A percentile compares a stretch with the other conserved stretches of the same genome.
Conservation (phyloP, 2,888 invertebrate species). For the Pheosia gnoma region DNA sequence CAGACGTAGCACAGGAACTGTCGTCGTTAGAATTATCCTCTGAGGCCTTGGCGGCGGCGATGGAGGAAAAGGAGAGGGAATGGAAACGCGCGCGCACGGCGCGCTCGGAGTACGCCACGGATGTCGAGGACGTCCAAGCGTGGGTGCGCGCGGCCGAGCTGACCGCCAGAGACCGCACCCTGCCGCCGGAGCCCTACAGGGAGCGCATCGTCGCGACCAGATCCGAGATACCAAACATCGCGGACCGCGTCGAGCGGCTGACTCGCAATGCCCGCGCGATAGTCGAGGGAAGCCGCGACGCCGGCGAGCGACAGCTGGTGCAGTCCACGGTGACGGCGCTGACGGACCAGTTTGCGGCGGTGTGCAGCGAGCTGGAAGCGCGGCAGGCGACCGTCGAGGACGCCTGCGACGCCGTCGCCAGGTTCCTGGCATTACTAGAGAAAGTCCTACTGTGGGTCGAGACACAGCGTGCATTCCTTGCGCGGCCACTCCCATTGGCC, state of each 20-base stretch:
- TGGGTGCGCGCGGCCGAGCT: slow-evolving; percentile 94
- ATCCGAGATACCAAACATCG: slow-evolving; percentile 87
- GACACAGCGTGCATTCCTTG: slow-evolving; percentile 91
- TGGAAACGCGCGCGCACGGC: slow-evolving; percentile 93
- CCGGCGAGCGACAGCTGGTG: slow-evolving; percentile 89
- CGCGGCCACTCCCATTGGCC: slow-evolving; percentile 90
- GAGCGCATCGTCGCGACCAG: slow-evolving; percentile 91
- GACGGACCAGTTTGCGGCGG: slow-evolving; percentile 90
- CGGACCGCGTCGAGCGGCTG: slow-evolving; percentile 90
- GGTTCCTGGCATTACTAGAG: slow-evolving; percentile 92
- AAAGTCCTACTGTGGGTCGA: slow-evolving; percentile 93
- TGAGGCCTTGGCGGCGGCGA: slow-evolving; percentile 90
- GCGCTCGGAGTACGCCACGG: slow-evolving; percentile 90
- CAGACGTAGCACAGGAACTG: slow-evolving; percentile 91
- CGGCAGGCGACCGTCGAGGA: slow-evolving; percentile 93
- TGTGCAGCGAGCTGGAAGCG: slow-evolving; percentile 91
- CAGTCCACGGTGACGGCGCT: slow-evolving; percentile 90
- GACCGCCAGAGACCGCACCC: slow-evolving; percentile 91
- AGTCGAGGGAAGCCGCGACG: slow-evolving; percentile 91
- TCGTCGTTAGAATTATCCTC: slow-evolving; percentile 92
- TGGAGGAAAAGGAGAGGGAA: slow-evolving; percentile 95
- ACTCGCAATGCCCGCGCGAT: slow-evolving; percentile 91
- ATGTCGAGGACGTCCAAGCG: slow-evolving; percentile 91
- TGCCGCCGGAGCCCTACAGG: slow-evolving; percentile 90
- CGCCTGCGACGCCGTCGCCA: slow-evolving; percentile 94